Evolutionary conservation across 1,140 invertebrate species (phyloP).

Genomic region (Potamilus streckersoni): DNA sequence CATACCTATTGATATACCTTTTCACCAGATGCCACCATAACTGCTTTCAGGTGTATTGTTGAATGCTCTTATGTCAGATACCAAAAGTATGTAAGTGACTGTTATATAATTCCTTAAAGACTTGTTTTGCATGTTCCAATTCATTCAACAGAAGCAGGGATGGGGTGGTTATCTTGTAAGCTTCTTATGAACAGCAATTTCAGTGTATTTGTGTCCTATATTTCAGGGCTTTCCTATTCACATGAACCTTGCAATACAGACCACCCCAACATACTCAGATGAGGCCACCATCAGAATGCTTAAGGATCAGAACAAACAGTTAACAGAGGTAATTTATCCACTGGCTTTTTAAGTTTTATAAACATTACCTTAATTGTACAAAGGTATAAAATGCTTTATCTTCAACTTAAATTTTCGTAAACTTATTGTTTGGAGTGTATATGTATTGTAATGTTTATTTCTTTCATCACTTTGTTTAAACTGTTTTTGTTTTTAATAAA

Average conservation of each 20-base stretch:
- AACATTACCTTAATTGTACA: background rate
- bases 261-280: slow-evolving; percentile 60
- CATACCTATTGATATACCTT: too few relatives aligned
- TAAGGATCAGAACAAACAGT: slow-evolving; percentile 83
- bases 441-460: background rate
- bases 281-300: slow-evolving; percentile 66
- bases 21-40: too few relatives aligned
- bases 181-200: too few relatives aligned
- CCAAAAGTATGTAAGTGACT: too few relatives aligned
- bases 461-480: too few relatives aligned
- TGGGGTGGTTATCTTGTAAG: too few relatives aligned
- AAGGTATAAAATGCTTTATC: background rate
- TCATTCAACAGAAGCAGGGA: too few relatives aligned
- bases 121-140: too few relatives aligned
- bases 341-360: background rate
- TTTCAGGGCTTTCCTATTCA: slow-evolving; percentile 80
- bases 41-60: too few relatives aligned
- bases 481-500: too few relatives aligned
- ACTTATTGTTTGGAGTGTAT: background rate
- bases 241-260: slow-evolving; percentile 83
- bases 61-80: too few relatives aligned
- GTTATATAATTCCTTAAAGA: too few relatives aligned
- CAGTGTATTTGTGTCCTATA: background rate
- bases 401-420: background rate
- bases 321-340: slow-evolving; percentile 77